Conservation (phyloP, 2,888 invertebrate species). For the Spialia ferax region DNA sequence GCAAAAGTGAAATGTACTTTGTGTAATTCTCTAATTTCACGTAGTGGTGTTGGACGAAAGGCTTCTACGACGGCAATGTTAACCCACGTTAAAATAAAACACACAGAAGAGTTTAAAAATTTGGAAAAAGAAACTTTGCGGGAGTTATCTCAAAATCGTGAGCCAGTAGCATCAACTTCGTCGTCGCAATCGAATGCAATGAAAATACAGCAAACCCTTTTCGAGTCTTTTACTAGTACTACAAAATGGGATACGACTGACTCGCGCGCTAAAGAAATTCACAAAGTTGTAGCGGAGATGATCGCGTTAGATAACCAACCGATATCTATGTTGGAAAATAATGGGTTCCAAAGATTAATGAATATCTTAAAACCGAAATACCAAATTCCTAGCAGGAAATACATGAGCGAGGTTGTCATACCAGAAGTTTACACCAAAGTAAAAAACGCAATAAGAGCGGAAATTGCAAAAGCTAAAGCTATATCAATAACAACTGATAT, state of each 20-base stretch:
- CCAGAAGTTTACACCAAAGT: constrained; percentile 47
- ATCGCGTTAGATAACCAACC: constrained; percentile 37
- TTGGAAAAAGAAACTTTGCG: not conserved
- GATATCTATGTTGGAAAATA: constrained; percentile 50
- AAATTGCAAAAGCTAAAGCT: constrained; percentile 43
- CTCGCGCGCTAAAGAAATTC: not conserved
- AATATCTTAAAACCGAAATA: constrained; percentile 47
- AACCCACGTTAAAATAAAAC: constrained; percentile 9
- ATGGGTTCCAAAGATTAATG: constrained; percentile 52
- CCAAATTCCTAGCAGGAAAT: constrained; percentile 45
- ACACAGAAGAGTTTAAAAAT: not conserved
- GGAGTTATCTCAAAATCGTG: constrained; percentile 3
- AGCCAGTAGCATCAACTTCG: constrained; percentile 1
- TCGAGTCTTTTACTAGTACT: not conserved
- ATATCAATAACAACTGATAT: constrained; percentile 48
- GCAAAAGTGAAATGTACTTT: constrained; percentile 7
- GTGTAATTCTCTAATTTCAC: constrained; percentile 6
- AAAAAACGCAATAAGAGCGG: constrained; percentile 42
- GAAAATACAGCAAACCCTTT: not conserved
- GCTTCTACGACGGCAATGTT: constrained; percentile 6
- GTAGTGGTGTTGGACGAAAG: constrained; percentile 9
- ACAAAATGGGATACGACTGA: not conserved
- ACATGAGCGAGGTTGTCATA: constrained; percentile 45
- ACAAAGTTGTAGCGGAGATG: not conserved
- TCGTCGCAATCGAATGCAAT: not conserved